Evolutionary conservation across 2,888 invertebrate species (phyloP), one percentile per base, ranked within the genome.

Genomic region (Bedellia somnulentella): DNA sequence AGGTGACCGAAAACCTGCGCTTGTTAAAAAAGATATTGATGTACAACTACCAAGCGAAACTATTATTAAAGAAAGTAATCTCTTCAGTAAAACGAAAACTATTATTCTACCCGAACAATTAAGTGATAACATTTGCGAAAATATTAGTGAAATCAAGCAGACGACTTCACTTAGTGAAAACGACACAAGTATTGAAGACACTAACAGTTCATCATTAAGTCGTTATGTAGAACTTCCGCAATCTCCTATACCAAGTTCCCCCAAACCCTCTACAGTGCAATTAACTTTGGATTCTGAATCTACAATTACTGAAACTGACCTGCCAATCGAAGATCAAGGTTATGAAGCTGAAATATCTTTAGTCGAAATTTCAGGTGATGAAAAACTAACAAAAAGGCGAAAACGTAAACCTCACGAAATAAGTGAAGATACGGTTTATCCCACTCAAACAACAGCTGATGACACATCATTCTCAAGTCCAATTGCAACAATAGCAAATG

Each of bases 271-370:
- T 15, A 42, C 51, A 35, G 48, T 48, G 11, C 35, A 46, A 16
- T 38, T 47, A 31, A 47, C 45, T 36, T 60, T 62, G 12, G 46
- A 45, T 24, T 24, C 33, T 1, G 73, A 76, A 44, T 73, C 80
- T 5, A 70, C 77, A 39, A 43, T 58, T 27, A 49, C 60, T 15
- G 79, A 77, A 32, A 70, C 70, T 31, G 61, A 66, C 29, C 52
- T 57, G 22, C 47, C 56, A 21, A 60, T 71, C 26, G 78, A 78
- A 51, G 84, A 82, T 47, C 73, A 73, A 36, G 87, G 87, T n/a
- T 88, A 89, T 46, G 87, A 88, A 50, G 80, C 86, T 6, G 88
- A 86, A 45, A 79, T 82, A 38, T 68, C 82, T 37, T 81, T 83
- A 2, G 62, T 80, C 13, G 75, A 46, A 15, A 48, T 44, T 34